Evolutionary conservation across 2,888 invertebrate genomes (phyloP).

Genomic region (Pachliopta kotzebuea): DNA sequence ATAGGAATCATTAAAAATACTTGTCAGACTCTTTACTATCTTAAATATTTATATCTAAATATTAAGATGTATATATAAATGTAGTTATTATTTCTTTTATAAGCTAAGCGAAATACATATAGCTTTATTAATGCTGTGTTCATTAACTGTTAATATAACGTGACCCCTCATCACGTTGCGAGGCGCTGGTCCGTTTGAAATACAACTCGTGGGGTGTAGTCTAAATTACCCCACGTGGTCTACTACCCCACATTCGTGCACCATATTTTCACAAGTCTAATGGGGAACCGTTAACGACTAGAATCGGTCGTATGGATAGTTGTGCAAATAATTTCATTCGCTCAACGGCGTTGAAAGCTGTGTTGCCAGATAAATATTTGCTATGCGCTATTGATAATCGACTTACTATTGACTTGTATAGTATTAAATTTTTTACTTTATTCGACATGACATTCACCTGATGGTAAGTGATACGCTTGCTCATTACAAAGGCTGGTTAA

Average conservation of each 20-base stretch:
- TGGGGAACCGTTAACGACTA: slow-evolving; percentile 74
- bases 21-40: not conserved
- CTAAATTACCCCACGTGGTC: slow-evolving; percentile 55
- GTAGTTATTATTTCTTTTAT: not conserved
- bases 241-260: slow-evolving; percentile 68
- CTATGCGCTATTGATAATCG: slow-evolving; percentile 57
- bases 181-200: slow-evolving; percentile 47
- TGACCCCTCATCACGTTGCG: slow-evolving; percentile 26
- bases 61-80: not conserved
- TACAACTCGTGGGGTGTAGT: slow-evolving; percentile 68
- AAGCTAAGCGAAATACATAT: not conserved
- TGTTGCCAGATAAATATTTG: slow-evolving; percentile 52
- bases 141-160: slow-evolving; percentile 16
- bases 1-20: not conserved
- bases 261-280: slow-evolving; percentile 72
- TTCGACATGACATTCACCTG: too few relatives aligned
- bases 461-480: too few relatives aligned
- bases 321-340: slow-evolving; percentile 72
- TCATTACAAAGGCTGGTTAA: too few relatives aligned
- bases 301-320: slow-evolving; percentile 67
- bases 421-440: too few relatives aligned
- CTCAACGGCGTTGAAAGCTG: slow-evolving; percentile 58
- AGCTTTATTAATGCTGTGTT: slow-evolving; percentile 1
- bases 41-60: not conserved
- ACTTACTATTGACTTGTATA: slow-evolving; percentile 34